Evolutionary conservation across 2,888 invertebrate genomes (phyloP), one percentile per base, ranked within the genome.

Genomic region (Tenthredo notha): DNA sequence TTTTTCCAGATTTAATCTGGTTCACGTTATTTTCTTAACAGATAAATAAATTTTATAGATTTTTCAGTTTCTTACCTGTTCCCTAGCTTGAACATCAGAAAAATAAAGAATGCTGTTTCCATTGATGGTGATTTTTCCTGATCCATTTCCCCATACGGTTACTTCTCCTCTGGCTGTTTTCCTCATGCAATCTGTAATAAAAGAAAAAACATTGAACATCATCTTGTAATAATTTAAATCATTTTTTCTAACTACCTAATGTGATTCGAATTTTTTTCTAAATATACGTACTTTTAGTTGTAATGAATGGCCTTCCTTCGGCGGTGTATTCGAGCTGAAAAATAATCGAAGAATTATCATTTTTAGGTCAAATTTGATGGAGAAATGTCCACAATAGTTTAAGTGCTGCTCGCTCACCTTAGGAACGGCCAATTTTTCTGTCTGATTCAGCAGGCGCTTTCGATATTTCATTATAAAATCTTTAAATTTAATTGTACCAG

Each of bases 41-140:
- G 7, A n/a, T 6, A 54, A n/a, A n/a, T 54, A 7, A 54, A 54
- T 54, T 54, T 1, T 54, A 6, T n/a, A 6, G n/a, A 54, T n/a
- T 7, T 54, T n/a, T 18, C 54, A 54, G n/a, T n/a, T 29, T 77
- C 94, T 93, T 91, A 98, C 97, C 95, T 97, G 97, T 94, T 98
- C 96, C 90, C 97, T 95, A 25, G 96, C 94, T 90, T 97, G 96
- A 6, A 95, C 92, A 89, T 96, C 94, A 43, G 95, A 93, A 92
- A 99, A 98, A 92, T 97, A 98, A 9, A 95, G 95, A 50, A 98
- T 95, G 91, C 97, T 96, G 90, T 95, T 91, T 5, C 96, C 97
- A 94, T 99, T 98, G 84, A 99, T 97, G 43, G 94, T 95, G 84
- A 98, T 95, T 91, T 96, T 95, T 2, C 99, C 99, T 80, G 96